Evolutionary conservation across 2,797 vertebrate genomes (phyloP).

Genomic region (Gymnoscopelus braueri): DNA sequence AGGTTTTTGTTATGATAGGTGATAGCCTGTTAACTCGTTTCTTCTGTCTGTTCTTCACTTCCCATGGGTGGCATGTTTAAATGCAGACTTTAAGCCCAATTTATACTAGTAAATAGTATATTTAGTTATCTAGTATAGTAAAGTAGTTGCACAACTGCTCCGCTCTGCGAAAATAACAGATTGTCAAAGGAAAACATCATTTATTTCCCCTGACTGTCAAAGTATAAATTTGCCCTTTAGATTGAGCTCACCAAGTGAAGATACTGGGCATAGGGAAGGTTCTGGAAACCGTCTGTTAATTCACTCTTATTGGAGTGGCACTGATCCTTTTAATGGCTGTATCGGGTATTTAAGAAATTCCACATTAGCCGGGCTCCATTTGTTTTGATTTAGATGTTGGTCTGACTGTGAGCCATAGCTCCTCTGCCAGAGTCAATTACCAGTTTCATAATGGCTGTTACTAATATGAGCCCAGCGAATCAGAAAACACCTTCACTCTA

Average conservation of each 20-base stretch:
- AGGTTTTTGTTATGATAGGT: slow-evolving; percentile 44
- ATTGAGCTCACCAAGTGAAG: not conserved
- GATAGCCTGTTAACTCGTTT: slow-evolving; percentile 30
- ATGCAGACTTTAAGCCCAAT: slow-evolving; percentile 2
- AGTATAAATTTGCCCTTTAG: not conserved
- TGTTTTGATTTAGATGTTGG: slow-evolving; percentile 50
- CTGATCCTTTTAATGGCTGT: slow-evolving; percentile 36
- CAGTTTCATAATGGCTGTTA: slow-evolving; percentile 34
- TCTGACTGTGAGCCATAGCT: slow-evolving; percentile 38
- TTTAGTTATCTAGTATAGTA: too few relatives aligned
- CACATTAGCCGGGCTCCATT: slow-evolving; percentile 33
- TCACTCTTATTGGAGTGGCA: slow-evolving; percentile 27
- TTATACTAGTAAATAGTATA: too few relatives aligned
- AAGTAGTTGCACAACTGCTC: too few relatives aligned
- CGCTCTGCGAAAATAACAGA: too few relatives aligned
- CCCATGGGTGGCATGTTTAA: slow-evolving; percentile 9
- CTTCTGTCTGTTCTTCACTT: slow-evolving; percentile 8
- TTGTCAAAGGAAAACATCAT: too few relatives aligned
- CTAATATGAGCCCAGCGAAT: slow-evolving; percentile 59
- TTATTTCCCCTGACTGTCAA: too few relatives aligned
- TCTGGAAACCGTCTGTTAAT: slow-evolving; percentile 15
- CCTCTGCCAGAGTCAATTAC: slow-evolving; percentile 61
- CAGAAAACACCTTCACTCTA: slow-evolving; percentile 59
- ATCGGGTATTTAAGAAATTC: slow-evolving; percentile 49
- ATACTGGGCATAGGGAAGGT: not conserved